A percentile compares a stretch with the other conserved stretches of the same genome.
These are phyloP conservation scores for Hirtodrosophila cameraria DNA, from an alignment of 2,888 invertebrate species.

Conservation along the genomic window DNA sequence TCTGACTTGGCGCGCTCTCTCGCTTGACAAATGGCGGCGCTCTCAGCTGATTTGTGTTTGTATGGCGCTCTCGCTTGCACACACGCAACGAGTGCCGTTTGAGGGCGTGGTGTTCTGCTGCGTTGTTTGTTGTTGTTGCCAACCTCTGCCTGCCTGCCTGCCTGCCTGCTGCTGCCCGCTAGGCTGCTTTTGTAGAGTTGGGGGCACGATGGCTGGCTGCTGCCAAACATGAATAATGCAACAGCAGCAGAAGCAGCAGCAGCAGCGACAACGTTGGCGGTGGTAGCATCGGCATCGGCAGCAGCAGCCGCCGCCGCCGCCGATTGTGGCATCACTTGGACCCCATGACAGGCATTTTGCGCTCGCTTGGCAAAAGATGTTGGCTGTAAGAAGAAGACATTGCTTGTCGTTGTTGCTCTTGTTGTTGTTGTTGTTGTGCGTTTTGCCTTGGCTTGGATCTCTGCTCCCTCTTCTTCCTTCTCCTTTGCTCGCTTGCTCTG, in stretches of 20 bases:
- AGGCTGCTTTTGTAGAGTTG: constrained; percentile 37
- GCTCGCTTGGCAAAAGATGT: constrained; percentile 63
- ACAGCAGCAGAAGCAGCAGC: constrained; percentile 50
- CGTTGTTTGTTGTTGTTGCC: constrained; percentile 25
- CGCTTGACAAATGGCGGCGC: constrained; percentile 68
- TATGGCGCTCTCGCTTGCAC: constrained; percentile 59
- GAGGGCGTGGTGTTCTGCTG: constrained; percentile 77
- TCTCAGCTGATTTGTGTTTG: constrained; percentile 72
- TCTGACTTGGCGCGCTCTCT: constrained; percentile 31
- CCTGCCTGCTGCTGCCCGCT: constrained; percentile 18
- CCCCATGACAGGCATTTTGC: constrained; percentile 69
- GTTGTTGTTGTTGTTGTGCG: constrained; percentile 40
- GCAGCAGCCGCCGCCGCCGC: constrained; percentile 38
- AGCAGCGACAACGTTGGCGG: constrained; percentile 15
- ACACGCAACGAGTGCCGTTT: constrained; percentile 38
- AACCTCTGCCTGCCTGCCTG: constrained; percentile 8
- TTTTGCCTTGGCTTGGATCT: constrained; percentile 48
- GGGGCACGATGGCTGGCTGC: constrained; percentile 60
- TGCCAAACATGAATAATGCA: constrained; percentile 76
- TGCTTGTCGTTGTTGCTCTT: constrained; percentile 46
- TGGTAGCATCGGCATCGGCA: constrained; percentile 19
- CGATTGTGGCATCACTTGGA: constrained; percentile 66
- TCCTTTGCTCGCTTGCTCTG: constrained; percentile 11
- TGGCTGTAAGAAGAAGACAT: constrained; percentile 58
- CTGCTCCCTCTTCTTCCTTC: constrained; percentile 36